phyloP scores from a whole-genome alignment of 2,113 vertebrate genomes.

The Seriola dumerili region DNA sequence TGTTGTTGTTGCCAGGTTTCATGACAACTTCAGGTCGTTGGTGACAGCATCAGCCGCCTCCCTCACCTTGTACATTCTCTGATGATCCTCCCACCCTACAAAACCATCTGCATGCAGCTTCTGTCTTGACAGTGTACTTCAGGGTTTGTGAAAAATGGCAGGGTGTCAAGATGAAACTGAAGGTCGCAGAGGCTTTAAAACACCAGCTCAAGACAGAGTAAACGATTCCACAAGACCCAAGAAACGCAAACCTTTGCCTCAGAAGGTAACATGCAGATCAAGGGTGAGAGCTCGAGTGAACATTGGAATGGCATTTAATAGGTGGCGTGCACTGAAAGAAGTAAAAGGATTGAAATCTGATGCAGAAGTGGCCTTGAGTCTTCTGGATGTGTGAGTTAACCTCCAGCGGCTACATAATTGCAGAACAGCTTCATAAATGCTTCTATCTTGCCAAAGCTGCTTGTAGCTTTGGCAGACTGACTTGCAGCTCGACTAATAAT shows the following conservation, averaged over 20 bases:
- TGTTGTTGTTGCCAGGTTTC: slow-evolving; percentile 25
- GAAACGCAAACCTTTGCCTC: rapidly evolving
- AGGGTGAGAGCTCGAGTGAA: background rate
- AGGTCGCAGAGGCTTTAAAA: background rate
- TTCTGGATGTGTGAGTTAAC: slow-evolving; percentile 53
- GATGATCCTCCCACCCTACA: background rate
- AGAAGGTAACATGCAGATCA: rapidly evolving
- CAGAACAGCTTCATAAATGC: background rate
- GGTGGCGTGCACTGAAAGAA: slow-evolving; percentile 11
- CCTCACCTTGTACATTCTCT: background rate
- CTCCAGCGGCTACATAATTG: background rate
- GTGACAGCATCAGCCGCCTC: background rate
- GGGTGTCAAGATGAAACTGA: background rate
- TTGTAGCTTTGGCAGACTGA: background rate
- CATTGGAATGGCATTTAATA: background rate
- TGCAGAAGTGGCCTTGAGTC: slow-evolving; percentile 9
- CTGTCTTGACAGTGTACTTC: background rate
- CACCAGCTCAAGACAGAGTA: background rate
- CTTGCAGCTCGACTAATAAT: background rate
- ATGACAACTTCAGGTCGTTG: background rate
- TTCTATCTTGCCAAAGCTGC: background rate
- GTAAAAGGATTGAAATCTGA: slow-evolving; percentile 12
- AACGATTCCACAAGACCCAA: background rate
- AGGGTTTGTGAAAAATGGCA: background rate
- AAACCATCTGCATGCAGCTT: background rate